Evolutionary conservation across 2,888 invertebrate species (phyloP).

Genomic region (Cyclophora albipunctata): DNA sequence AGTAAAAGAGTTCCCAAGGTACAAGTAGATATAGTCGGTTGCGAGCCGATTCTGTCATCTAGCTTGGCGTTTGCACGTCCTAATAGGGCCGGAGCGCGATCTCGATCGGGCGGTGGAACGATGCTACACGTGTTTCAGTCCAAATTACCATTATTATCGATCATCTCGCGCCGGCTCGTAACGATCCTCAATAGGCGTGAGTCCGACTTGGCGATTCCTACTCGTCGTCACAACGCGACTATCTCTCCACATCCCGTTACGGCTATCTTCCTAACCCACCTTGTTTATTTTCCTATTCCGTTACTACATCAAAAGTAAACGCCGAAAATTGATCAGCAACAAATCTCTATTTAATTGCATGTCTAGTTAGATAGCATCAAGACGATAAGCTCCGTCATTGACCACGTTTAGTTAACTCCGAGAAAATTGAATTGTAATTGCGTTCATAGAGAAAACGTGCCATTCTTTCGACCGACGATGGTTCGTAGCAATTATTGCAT

Average conservation of each 20-base stretch:
- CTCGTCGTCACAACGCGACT: slow-evolving; percentile 26
- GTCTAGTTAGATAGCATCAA: slow-evolving; percentile 29
- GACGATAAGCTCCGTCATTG: slow-evolving; percentile 31
- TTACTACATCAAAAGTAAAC: slow-evolving; percentile 18
- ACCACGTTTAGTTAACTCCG: slow-evolving; percentile 40
- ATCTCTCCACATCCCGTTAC: slow-evolving; percentile 42
- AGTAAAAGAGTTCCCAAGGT: slow-evolving; percentile 6
- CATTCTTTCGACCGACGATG: slow-evolving; percentile 36
- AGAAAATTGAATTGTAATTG: slow-evolving; percentile 68
- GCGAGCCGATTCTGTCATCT: slow-evolving; percentile 52
- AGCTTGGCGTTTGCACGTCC: slow-evolving; percentile 50
- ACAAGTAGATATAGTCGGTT: slow-evolving; percentile 3
- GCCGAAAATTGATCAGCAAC: slow-evolving; percentile 28
- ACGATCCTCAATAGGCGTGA: slow-evolving; percentile 67
- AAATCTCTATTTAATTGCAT: slow-evolving; percentile 40
- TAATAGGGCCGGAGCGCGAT: slow-evolving; percentile 61
- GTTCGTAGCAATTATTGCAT: slow-evolving; percentile 47
- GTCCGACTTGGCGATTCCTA: slow-evolving; percentile 44
- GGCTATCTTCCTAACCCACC: slow-evolving; percentile 40
- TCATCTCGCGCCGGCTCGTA: slow-evolving; percentile 66
- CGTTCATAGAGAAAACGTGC: slow-evolving; percentile 46
- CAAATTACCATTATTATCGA: slow-evolving; percentile 76
- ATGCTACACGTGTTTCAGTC: slow-evolving; percentile 66
- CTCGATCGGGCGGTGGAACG: slow-evolving; percentile 49
- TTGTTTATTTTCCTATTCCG: slow-evolving; percentile 42